A percentile compares a stretch with the other conserved stretches of the same genome.
phyloP scores from a whole-genome alignment of 2,888 invertebrate species.

The Leptinotarsa tumamoca region DNA sequence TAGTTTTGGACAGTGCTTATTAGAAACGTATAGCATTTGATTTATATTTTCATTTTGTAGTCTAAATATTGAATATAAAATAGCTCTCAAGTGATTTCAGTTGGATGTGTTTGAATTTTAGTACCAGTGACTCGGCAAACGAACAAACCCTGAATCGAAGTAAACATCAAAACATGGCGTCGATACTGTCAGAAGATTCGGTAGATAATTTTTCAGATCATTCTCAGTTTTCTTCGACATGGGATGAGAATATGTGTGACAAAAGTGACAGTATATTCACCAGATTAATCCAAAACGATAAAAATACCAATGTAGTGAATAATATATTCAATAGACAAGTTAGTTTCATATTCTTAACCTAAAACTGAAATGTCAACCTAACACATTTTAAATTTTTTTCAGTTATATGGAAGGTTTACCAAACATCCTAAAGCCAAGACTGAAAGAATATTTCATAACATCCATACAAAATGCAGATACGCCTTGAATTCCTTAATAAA shows the following conservation, averaged over 20 bases:
- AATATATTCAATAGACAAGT: slow-evolving; percentile 59
- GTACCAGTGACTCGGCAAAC: not conserved
- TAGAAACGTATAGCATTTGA: too few relatives aligned
- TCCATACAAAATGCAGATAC: slow-evolving; percentile 63
- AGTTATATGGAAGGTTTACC: slow-evolving; percentile 64
- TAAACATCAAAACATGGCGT: slow-evolving; percentile 59
- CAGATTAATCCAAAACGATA: slow-evolving; percentile 38
- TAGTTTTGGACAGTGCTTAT: too few relatives aligned
- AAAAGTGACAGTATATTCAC: slow-evolving; percentile 45
- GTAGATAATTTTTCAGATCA: slow-evolving; percentile 57
- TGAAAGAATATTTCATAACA: slow-evolving; percentile 63
- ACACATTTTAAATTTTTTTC: slow-evolving; percentile 49
- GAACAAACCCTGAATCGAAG: slow-evolving; percentile 14
- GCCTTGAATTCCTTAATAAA: slow-evolving; percentile 55
- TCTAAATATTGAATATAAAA: too few relatives aligned
- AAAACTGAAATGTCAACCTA: slow-evolving; percentile 47
- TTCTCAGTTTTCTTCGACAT: slow-evolving; percentile 54
- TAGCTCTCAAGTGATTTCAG: too few relatives aligned
- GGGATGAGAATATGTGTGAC: slow-evolving; percentile 48
- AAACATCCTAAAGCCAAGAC: slow-evolving; percentile 63
- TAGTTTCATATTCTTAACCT: slow-evolving; percentile 54
- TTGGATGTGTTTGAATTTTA: not conserved
- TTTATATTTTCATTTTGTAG: too few relatives aligned
- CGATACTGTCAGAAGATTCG: slow-evolving; percentile 55
- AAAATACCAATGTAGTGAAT: slow-evolving; percentile 52